phyloP scores from a whole-genome alignment of 2,888 invertebrate genomes.

The Nomada ferruginata region DNA sequence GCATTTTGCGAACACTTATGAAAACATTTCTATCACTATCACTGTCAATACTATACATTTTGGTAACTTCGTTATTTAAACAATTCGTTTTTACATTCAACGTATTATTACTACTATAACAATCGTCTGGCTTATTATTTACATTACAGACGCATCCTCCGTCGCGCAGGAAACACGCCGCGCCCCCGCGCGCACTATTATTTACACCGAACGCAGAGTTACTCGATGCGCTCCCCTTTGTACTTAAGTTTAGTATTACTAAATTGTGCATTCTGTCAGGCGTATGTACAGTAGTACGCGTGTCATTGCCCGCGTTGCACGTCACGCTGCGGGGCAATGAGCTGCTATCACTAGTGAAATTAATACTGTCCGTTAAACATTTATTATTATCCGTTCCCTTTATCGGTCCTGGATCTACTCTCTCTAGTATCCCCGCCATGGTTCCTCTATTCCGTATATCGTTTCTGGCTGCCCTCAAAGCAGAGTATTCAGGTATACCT shows the following conservation, averaged over 20 bases:
- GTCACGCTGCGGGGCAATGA: conserved; percentile 73
- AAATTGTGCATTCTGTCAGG: conserved; percentile 55
- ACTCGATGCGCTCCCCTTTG: conserved; percentile 34
- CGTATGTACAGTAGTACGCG: conserved; percentile 65
- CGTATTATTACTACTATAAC: conserved; percentile 15
- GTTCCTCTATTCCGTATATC: conserved; percentile 36
- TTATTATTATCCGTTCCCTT: conserved; percentile 74
- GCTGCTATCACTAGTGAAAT: conserved; percentile 77
- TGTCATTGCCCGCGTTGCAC: conserved; percentile 72
- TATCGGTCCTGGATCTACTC: conserved; percentile 54
- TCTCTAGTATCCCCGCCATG: conserved; percentile 40
- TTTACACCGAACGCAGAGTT: conserved; percentile 40
- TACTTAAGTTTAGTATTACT: conserved; percentile 54
- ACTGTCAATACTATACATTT: conserved; percentile 50
- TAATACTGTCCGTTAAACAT: conserved; percentile 79
- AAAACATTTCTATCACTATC: conserved; percentile 47
- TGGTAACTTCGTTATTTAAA: conserved; percentile 67
- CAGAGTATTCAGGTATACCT: conserved; percentile 74
- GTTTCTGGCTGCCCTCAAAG: conserved; percentile 67
- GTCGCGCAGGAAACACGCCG: conserved; percentile 38
- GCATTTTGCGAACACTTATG: conserved; percentile 38
- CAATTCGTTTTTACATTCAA: conserved; percentile 38
- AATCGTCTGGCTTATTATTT: conserved; percentile 33
- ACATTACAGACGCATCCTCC: conserved; percentile 42
- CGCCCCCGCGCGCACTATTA: conserved; percentile 28